Evolutionary conservation across 2,113 vertebrate genomes (phyloP).

Genomic region (Mustela lutreola): DNA sequence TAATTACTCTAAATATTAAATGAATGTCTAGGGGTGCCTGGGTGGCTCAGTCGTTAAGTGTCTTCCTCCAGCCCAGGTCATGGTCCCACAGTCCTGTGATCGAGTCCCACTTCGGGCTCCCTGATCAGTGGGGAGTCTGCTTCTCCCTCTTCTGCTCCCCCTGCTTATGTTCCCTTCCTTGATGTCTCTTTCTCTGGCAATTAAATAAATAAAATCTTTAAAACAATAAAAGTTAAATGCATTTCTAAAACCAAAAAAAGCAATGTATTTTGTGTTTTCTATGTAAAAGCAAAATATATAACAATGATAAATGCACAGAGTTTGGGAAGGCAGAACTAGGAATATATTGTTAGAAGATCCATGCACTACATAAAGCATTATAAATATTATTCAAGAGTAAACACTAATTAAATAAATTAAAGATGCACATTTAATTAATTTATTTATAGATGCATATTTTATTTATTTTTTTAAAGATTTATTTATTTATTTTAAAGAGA

Average conservation of each 20-base stretch:
- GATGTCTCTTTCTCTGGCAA: too few relatives aligned
- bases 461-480: not conserved
- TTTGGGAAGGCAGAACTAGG: not conserved
- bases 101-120: rapidly evolving
- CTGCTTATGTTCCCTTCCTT: too few relatives aligned
- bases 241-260: not conserved
- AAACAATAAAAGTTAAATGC: not conserved
- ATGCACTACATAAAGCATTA: not conserved
- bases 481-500: not conserved
- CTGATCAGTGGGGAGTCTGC: too few relatives aligned
- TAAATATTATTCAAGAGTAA: slow-evolving; percentile 3
- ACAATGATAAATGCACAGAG: not conserved
- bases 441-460: not conserved
- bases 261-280: not conserved
- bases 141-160: too few relatives aligned
- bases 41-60: too few relatives aligned
- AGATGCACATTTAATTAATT: not conserved
- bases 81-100: too few relatives aligned
- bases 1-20: not conserved
- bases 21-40: not conserved
- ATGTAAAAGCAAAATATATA: not conserved
- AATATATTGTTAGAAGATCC: not conserved
- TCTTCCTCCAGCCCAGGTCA: too few relatives aligned
- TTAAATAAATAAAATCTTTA: too few relatives aligned
- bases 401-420: not conserved